phyloP scores from a whole-genome alignment of 1,140 invertebrate genomes.

The Arion vulgaris region DNA sequence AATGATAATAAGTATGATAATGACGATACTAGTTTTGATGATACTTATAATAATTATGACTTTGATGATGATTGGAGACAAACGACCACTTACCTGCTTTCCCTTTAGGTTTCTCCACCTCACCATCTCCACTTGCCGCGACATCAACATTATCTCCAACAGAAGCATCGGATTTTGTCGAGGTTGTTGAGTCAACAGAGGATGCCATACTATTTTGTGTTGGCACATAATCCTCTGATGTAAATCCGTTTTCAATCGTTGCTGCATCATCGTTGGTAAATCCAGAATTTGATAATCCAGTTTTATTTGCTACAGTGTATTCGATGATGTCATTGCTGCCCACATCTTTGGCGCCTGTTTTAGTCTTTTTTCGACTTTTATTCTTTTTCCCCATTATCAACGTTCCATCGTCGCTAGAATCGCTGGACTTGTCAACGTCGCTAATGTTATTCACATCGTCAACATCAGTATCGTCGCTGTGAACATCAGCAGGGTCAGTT shows the following conservation, averaged over 20 bases:
- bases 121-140: background rate
- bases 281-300: slow-evolving; percentile 1
- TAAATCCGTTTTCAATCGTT: background rate
- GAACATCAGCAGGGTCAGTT: background rate
- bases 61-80: background rate
- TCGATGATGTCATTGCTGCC: background rate
- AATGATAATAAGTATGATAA: too few species aligned
- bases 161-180: background rate
- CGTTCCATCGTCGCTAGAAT: slow-evolving; percentile 3
- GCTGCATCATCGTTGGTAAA: slow-evolving; percentile 19
- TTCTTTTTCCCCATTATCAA: slow-evolving; percentile 7
- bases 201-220: background rate
- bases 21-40: too few species aligned
- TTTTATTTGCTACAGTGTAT: background rate
- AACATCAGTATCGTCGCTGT: background rate
- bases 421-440: slow-evolving; percentile 1
- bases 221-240: background rate
- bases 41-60: too few species aligned
- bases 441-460: slow-evolving; percentile 18
- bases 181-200: background rate
- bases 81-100: slow-evolving; percentile 16
- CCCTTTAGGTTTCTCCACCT: background rate
- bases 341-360: background rate
- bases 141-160: slow-evolving; percentile 4
- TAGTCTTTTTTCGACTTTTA: background rate